Evolutionary conservation across 2,888 invertebrate species (phyloP), one percentile per base, ranked within the genome.

Genomic region (Lagria hirta): DNA sequence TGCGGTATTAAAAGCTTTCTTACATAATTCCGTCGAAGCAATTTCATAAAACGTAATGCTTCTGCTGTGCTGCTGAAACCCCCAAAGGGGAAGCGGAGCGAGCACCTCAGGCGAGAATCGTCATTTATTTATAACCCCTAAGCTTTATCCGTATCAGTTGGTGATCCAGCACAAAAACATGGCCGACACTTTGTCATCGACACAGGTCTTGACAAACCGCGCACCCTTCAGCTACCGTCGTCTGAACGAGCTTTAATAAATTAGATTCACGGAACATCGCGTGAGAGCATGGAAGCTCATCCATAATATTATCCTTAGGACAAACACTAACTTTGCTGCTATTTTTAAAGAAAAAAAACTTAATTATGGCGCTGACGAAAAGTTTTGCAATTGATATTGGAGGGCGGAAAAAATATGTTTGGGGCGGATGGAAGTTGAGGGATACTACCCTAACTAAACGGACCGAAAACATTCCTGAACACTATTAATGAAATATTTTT

Each of bases 51-150:
- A 57, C 53, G 57, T 14, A 38, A 36, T 38, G 46, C 42, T 28
- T n/a, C 37, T 16, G 38, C 23, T 12, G 12, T 22, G 35, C 16
- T 37, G 41, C 34, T 35, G 32, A 43, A 36, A 43, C 43, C 45
- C 30, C 32, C 32, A 12, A 38, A 43, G 48, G 44, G 55, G 38
- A 45, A 41, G 49, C 35, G 41, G 42, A 52, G 37, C 48, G 51
- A 54, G 51, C 49, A 55, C 56, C 53, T 51, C 44, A 48, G 56
- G 60, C 58, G 61, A 58, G 54, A 59, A 61, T 55, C 53, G 58
- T 60, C 64, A 61, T 64, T 63, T 64, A 63, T 63, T 63, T 64
- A 64, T 60, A 59, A 62, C 61, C 62, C 61, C 58, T 53, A 50
- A 53, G 56, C 57, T 57, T 61, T 53, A 59, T 61, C 59, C 59